phyloP scores from a whole-genome alignment of 2,888 invertebrate genomes.

The Griposia aprilina region DNA sequence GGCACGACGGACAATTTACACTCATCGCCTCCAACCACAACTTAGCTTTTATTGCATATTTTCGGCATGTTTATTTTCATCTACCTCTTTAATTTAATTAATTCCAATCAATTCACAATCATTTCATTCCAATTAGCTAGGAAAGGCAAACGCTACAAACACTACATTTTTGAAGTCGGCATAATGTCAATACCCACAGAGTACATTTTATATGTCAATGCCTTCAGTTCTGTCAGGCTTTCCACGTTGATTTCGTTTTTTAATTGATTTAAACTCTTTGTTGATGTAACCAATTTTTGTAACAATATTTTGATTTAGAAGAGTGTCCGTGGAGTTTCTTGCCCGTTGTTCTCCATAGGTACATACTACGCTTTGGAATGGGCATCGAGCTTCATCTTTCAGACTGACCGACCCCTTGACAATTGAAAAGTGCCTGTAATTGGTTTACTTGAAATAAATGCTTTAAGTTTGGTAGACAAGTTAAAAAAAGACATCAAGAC shows the following conservation, averaged over 20 bases:
- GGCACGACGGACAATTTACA: background rate
- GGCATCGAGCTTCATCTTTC: too few species aligned
- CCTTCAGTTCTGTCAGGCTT: slow-evolving; percentile 5
- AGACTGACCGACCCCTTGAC: too few species aligned
- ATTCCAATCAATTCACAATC: background rate
- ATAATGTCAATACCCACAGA: too few species aligned
- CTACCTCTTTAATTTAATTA: background rate
- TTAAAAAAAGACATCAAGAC: background rate
- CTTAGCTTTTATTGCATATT: background rate
- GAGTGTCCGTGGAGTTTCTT: too few species aligned
- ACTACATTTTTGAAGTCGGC: slow-evolving; percentile 9
- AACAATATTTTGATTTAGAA: too few species aligned
- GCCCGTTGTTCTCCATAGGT: too few species aligned
- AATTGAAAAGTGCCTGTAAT: too few species aligned
- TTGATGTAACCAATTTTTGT: background rate
- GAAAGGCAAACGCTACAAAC: background rate
- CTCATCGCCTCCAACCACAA: background rate
- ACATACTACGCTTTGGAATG: too few species aligned
- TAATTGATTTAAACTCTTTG: background rate
- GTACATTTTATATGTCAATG: too few species aligned
- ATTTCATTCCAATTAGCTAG: background rate
- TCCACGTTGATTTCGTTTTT: slow-evolving; percentile 17
- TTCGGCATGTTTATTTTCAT: background rate
- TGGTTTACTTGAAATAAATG: too few species aligned
- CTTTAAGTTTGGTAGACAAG: background rate